A percentile compares a stretch with the other conserved stretches of the same genome.
phyloP scores from a whole-genome alignment of 2,888 invertebrate species.

The Amphipyra tragopoginis region DNA sequence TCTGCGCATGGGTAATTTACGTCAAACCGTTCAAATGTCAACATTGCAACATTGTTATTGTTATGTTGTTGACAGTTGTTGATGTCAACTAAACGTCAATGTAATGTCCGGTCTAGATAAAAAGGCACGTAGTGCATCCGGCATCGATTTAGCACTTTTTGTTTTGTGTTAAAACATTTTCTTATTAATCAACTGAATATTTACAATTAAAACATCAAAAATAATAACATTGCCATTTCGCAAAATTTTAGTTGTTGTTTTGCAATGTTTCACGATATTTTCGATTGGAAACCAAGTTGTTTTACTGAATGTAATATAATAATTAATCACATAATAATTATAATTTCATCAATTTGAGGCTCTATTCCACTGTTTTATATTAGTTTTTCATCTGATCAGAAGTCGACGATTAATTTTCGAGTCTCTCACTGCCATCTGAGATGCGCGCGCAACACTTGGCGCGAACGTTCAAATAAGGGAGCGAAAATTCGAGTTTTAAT shows the following conservation, averaged over 20 bases:
- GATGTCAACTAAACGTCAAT: constrained; percentile 20
- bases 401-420: constrained; percentile 43
- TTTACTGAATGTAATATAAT: not conserved
- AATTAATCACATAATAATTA: no score
- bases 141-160: no score
- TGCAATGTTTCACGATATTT: not conserved
- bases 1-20: constrained; percentile 64
- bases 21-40: constrained; percentile 1
- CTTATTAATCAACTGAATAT: not conserved
- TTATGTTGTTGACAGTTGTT: no score
- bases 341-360: no score
- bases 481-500: no score
- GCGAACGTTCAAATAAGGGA: constrained; percentile 31
- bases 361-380: no score
- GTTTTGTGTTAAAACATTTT: not conserved
- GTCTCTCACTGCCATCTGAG: constrained; percentile 18
- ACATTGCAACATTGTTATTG: constrained; percentile 4
- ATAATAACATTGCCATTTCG: constrained; percentile 6
- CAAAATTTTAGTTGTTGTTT: no score
- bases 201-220: not conserved
- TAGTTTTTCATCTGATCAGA: constrained; percentile 22
- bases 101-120: no score
- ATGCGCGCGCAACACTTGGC: constrained; percentile 44
- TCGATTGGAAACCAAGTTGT: not conserved
- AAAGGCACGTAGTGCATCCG: no score